Conservation (phyloP, 2,113 vertebrate species). For the Osmerus mordax region DNA sequence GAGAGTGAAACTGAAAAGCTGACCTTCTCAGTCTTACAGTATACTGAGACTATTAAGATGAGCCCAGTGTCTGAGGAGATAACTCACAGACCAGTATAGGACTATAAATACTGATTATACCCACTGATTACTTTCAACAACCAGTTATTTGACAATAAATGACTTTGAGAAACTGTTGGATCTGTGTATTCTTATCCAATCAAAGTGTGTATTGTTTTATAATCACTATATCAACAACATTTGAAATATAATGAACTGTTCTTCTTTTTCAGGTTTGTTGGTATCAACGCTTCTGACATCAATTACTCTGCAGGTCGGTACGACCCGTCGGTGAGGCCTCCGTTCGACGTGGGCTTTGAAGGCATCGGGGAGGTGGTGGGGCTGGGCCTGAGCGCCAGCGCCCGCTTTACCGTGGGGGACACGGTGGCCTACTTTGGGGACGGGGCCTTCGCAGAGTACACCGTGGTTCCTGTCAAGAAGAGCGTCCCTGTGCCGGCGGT, state of each 20-base stretch:
- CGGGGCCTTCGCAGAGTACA: slow-evolving; percentile 89
- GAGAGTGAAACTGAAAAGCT: slow-evolving; percentile 41
- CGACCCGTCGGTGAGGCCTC: slow-evolving; percentile 76
- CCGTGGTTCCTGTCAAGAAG: slow-evolving; percentile 73
- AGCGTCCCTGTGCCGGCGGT: slow-evolving; percentile 72
- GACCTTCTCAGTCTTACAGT: slow-evolving; percentile 39
- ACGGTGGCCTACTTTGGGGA: slow-evolving; percentile 78
- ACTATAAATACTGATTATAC: too few species aligned
- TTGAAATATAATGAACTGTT: neutral
- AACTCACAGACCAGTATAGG: neutral
- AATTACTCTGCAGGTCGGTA: slow-evolving; percentile 90
- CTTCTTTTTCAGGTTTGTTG: slow-evolving; percentile 79
- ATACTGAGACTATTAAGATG: neutral
- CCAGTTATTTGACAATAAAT: too few species aligned
- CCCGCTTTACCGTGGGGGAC: slow-evolving; percentile 78
- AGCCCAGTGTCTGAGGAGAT: neutral
- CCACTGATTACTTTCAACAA: too few species aligned
- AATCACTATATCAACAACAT: too few species aligned
- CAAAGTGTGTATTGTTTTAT: too few species aligned
- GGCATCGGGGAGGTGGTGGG: slow-evolving; percentile 88
- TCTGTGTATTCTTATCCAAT: too few species aligned
- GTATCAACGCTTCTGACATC: slow-evolving; percentile 92
- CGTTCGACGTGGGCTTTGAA: slow-evolving; percentile 87
- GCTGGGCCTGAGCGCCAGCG: slow-evolving; percentile 85
- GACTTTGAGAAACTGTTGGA: too few species aligned